Conservation (phyloP, 2,113 vertebrate species). For the Campylomormyrus numenius region DNA sequence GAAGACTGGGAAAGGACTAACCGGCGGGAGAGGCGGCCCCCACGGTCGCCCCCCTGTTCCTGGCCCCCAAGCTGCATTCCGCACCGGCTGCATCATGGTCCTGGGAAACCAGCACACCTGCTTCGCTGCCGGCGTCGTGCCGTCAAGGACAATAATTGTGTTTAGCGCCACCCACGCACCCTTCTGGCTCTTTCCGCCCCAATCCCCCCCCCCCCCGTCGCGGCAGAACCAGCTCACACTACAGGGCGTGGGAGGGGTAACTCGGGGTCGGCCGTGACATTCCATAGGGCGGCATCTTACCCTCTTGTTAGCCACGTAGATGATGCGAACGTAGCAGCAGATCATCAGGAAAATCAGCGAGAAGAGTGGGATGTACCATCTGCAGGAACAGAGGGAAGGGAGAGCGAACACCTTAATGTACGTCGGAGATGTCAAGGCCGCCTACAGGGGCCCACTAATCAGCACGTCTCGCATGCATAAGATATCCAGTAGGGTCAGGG, state of each 20-base stretch:
- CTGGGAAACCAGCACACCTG: not conserved
- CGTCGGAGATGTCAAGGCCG: not conserved
- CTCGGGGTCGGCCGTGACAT: not conserved
- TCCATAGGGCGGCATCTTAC: conserved; percentile 42
- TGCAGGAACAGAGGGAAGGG: conserved; percentile 40
- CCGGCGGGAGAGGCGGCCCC: not conserved
- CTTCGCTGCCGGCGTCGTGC: not conserved
- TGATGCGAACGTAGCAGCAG: conserved; percentile 69
- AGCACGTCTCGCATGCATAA: not conserved
- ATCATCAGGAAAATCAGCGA: conserved; percentile 73
- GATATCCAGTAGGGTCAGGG: not conserved
- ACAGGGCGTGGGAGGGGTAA: not conserved
- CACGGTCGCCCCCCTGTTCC: not conserved
- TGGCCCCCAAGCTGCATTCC: not conserved
- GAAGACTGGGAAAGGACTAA: not conserved
- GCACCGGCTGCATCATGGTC: not conserved
- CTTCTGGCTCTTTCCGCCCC: not conserved
- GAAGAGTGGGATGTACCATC: conserved; percentile 68
- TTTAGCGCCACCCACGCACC: not conserved
- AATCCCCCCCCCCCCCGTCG: not conserved
- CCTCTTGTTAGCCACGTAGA: conserved; percentile 69
- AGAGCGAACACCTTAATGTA: not conserved
- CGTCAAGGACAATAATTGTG: not conserved
- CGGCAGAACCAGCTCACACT: not conserved
- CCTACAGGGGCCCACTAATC: not conserved